Evolutionary conservation across 2,888 invertebrate species (phyloP).

Genomic region (Laothoe populi): DNA sequence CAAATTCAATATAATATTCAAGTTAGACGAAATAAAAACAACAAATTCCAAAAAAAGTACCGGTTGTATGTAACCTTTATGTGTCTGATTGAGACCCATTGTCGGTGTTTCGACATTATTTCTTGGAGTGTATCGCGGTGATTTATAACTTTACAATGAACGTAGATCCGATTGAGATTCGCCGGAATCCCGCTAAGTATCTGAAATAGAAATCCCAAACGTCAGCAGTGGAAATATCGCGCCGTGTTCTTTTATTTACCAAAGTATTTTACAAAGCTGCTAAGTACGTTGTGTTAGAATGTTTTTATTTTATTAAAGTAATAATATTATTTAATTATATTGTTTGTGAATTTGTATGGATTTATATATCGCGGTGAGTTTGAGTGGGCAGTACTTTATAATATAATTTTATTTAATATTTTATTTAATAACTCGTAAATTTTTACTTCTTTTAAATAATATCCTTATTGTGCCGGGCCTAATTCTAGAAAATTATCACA

Average conservation of each 20-base stretch:
- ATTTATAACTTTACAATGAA: slow-evolving; percentile 66
- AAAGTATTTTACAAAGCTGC: slow-evolving; percentile 36
- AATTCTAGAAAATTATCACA: too few relatives aligned
- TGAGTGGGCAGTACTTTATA: not conserved
- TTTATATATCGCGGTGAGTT: not conserved
- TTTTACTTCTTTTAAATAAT: not conserved
- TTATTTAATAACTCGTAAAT: not conserved
- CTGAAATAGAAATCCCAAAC: slow-evolving; percentile 47
- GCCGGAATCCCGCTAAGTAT: slow-evolving; percentile 54
- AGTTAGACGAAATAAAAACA: not conserved
- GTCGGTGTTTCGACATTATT: slow-evolving; percentile 50
- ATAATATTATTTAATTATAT: slow-evolving; percentile 47
- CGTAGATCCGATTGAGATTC: slow-evolving; percentile 57
- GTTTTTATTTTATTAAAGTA: slow-evolving; percentile 1
- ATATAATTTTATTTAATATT: not conserved
- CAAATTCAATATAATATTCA: not conserved
- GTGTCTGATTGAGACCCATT: slow-evolving; percentile 21
- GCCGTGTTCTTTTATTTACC: slow-evolving; percentile 38
- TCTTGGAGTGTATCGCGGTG: slow-evolving; percentile 50
- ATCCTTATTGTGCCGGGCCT: too few relatives aligned
- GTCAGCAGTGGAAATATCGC: slow-evolving; percentile 41
- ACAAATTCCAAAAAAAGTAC: not conserved
- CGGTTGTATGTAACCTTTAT: not conserved
- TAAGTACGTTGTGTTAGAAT: slow-evolving; percentile 10
- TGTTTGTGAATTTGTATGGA: slow-evolving; percentile 31